Conservation (phyloP, 2,113 vertebrate species). For the Numida meleagris region DNA sequence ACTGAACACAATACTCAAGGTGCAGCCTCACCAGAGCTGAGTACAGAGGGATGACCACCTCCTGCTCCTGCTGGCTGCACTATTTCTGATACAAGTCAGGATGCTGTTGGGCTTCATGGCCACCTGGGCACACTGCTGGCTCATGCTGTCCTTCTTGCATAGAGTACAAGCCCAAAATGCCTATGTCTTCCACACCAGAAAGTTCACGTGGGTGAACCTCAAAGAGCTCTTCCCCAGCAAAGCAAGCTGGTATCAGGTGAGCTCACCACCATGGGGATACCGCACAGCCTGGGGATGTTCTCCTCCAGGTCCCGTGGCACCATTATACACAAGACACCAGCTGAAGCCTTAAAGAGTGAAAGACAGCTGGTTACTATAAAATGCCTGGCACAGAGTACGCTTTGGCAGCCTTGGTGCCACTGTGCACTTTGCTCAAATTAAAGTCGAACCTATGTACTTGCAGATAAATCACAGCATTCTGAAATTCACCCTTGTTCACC, state of each 20-base stretch:
- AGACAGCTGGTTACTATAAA: not conserved
- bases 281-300: fast-evolving
- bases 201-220: not conserved
- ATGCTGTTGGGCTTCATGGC: no score
- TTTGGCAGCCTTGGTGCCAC: not conserved
- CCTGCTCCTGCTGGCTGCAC: no score
- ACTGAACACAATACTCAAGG: no score
- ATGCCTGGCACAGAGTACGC: not conserved
- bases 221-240: no score
- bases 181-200: not conserved
- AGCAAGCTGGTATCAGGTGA: no score
- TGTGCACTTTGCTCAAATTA: not conserved
- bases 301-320: fast-evolving
- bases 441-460: not conserved
- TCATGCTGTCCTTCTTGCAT: no score
- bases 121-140: no score
- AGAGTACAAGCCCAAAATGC: no score
- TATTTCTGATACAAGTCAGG: no score
- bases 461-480: not conserved
- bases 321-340: not conserved
- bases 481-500: not conserved
- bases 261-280: not conserved
- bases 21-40: no score
- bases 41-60: no score
- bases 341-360: not conserved